These are phyloP conservation scores for Psylliodes chrysocephalus DNA, from an alignment of 2,888 invertebrate genomes.

Conservation along the genomic window DNA sequence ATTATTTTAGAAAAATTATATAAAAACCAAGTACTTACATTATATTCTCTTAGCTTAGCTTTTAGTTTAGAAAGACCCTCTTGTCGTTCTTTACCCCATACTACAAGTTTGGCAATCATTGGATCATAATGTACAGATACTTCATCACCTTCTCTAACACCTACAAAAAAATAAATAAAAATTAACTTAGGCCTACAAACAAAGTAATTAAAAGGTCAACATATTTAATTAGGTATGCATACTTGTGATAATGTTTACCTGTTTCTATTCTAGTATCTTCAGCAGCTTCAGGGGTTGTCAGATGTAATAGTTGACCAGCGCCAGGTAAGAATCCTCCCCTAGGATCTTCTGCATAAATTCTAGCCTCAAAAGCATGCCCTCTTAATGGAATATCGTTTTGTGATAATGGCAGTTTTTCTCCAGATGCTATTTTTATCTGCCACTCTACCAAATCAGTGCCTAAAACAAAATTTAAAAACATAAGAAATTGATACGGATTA, in stretches of 20 bases:
- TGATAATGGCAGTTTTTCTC: conserved; percentile 82
- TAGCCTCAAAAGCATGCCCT: conserved; percentile 95
- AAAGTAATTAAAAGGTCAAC: too few relatives aligned
- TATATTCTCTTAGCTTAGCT: conserved; percentile 82
- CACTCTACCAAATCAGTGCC: conserved; percentile 96
- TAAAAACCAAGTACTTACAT: conserved; percentile 70
- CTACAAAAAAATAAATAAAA: conserved; percentile 53
- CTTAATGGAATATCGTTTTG: conserved; percentile 81
- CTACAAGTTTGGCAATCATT: conserved; percentile 98
- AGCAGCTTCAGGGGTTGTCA: conserved; percentile 76
- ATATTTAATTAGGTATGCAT: not conserved
- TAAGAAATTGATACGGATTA: too few relatives aligned
- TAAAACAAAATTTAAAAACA: too few relatives aligned
- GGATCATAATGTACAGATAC: conserved; percentile 99
- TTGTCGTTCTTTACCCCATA: conserved; percentile 88
- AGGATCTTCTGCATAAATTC: conserved; percentile 95
- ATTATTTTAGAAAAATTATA: conserved; percentile 1
- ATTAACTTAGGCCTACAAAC: too few relatives aligned
- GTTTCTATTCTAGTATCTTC: conserved; percentile 88
- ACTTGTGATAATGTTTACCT: conserved; percentile 46
- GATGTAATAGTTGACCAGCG: conserved; percentile 83
- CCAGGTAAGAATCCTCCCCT: conserved; percentile 90
- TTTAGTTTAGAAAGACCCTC: conserved; percentile 84
- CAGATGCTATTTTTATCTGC: conserved; percentile 92
- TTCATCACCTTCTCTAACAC: conserved; percentile 89